Base-by-base conservation (phyloP, 2,888 invertebrate genomes). In the Oscheius sp. region DNA sequence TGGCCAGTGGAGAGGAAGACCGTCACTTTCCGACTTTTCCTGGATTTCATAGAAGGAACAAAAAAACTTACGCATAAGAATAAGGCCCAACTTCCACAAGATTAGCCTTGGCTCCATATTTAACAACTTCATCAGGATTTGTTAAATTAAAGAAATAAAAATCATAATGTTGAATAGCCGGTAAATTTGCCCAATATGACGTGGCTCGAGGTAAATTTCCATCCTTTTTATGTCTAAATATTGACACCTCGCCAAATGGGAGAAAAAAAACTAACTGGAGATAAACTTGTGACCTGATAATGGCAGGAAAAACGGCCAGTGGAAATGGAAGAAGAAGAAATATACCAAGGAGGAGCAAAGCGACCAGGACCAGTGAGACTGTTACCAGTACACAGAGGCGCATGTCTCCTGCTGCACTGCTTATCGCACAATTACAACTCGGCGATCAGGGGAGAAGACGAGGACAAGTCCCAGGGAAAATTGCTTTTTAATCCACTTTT, bases 61-160 rank as follows among this genome's bases (percentile, higher is more conserved):
- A 16, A 13, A 46, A 45, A 58, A 70, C 81, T 76, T 52, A 81
- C 81, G 76, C 73, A 68, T 78, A 81, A 43, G 76, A 73, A 73
- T 81, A 81, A 46, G 81, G 81, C 69, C 81, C 81, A 27, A 77
- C 64, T 68, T 81, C 79, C 7, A 78, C 74, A 41, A 79, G 70
- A 21, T 63, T 74, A 1, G 81, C 77, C 23, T 70, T 78, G 45
- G 78, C 81, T 23, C 78, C 78, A 49, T 79, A 78, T 3, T 78
- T 58, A 6, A 81, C 79, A 3, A 81, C 77, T 64, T 79, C 81
- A 68, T 81, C 79, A 3, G 81, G 79, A 74, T 81, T 81, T 0
- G 81, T 78, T 9, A 81, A 70, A 43, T 81, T 81, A 61, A 78
- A 81, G n/a, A 79, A 61, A 25, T 76, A 56, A 56, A 77, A 79